phyloP scores from a whole-genome alignment of 2,888 invertebrate genomes.

The Dryobotodes eremita region DNA sequence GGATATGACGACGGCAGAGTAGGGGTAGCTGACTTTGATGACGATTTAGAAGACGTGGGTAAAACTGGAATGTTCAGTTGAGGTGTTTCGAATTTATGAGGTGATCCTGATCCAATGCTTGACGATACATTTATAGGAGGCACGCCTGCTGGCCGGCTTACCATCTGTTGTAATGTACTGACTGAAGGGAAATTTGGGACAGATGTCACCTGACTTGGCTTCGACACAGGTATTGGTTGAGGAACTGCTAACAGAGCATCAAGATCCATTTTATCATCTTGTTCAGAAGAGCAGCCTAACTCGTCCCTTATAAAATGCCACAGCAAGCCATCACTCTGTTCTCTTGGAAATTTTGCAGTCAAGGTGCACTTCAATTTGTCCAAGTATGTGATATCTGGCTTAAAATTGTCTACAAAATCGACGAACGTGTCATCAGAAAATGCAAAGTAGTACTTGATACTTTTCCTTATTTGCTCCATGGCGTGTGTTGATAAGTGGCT shows the following conservation, averaged over 20 bases:
- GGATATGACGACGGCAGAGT: constrained; percentile 89
- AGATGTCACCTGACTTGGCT: constrained; percentile 81
- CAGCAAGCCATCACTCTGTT: constrained; percentile 94
- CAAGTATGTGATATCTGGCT: constrained; percentile 94
- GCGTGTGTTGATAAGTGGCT: constrained; percentile 95
- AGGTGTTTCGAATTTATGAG: constrained; percentile 91
- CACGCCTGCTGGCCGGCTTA: constrained; percentile 88
- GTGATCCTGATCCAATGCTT: constrained; percentile 86
- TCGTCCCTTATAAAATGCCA: constrained; percentile 95
- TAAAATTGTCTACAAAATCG: constrained; percentile 91
- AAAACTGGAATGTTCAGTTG: constrained; percentile 91
- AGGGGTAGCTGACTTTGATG: constrained; percentile 90
- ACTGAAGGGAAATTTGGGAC: constrained; percentile 88
- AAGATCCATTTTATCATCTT: constrained; percentile 93
- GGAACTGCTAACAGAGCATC: constrained; percentile 91
- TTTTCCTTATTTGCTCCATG: constrained; percentile 96
- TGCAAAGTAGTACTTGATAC: constrained; percentile 95
- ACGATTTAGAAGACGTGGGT: constrained; percentile 90
- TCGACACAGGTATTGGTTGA: constrained; percentile 87
- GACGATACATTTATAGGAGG: constrained; percentile 88
- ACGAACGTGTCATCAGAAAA: constrained; percentile 85
- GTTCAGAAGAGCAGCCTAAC: constrained; percentile 92
- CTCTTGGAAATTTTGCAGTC: constrained; percentile 95
- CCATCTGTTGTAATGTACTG: constrained; percentile 89
- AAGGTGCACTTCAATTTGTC: constrained; percentile 96